Conservation (phyloP, 2,113 vertebrate genomes). For the Myiozetetes cayanensis region DNA sequence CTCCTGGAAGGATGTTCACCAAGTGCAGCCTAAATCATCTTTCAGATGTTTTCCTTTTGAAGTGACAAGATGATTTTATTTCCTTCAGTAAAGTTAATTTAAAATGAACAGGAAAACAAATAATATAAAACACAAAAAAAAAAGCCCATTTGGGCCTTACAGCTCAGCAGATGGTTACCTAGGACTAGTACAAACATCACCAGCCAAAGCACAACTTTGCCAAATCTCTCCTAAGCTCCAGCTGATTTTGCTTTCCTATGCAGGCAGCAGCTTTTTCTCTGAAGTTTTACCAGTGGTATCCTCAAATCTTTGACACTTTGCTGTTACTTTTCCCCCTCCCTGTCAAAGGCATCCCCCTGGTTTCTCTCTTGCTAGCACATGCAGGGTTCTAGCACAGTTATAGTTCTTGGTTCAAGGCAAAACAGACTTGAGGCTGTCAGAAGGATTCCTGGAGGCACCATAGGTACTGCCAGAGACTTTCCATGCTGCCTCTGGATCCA, state of each 20-base stretch:
- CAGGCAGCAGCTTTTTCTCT: neutral
- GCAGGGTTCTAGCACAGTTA: neutral
- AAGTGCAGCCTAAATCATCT: neutral
- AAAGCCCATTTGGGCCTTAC: neutral
- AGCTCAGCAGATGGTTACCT: constrained; percentile 35
- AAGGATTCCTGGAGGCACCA: neutral
- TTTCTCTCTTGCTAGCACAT: neutral
- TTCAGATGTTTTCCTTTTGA: neutral
- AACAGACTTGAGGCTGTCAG: neutral
- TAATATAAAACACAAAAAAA: neutral
- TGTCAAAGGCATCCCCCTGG: neutral
- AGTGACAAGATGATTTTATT: neutral
- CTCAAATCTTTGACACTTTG: neutral
- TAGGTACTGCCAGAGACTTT: neutral
- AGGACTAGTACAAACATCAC: neutral
- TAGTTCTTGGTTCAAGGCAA: neutral
- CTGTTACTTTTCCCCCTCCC: neutral
- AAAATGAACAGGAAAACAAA: constrained; percentile 4
- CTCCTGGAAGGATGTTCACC: neutral
- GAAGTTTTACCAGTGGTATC: neutral
- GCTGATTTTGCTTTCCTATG: neutral
- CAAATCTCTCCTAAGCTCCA: neutral
- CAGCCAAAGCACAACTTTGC: neutral
- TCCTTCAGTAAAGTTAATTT: neutral
- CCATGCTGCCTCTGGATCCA: neutral